Conservation (phyloP, 2,888 invertebrate species). For the Cynaeus angustus region DNA sequence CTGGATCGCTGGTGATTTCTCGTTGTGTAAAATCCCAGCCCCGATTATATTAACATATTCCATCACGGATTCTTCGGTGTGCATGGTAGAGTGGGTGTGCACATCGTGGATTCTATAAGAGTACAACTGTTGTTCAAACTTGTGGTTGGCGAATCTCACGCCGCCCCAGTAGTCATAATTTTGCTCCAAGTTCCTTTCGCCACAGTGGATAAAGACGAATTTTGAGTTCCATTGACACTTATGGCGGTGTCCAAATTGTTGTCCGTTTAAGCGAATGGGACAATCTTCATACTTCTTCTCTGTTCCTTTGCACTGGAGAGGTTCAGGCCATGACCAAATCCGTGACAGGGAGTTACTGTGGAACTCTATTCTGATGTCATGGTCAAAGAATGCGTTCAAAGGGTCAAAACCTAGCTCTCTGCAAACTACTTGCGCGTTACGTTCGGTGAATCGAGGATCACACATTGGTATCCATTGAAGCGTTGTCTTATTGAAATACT, state of each 20-base stretch:
- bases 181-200: slow-evolving; percentile 78
- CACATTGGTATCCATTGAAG: slow-evolving; percentile 98
- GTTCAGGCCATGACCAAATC: slow-evolving; percentile 97
- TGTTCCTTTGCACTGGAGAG: slow-evolving; percentile 86
- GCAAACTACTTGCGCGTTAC: slow-evolving; percentile 98
- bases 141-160: slow-evolving; percentile 90
- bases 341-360: slow-evolving; percentile 90
- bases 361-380: slow-evolving; percentile 89
- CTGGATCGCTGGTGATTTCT: slow-evolving; percentile 94
- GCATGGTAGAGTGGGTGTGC: slow-evolving; percentile 82
- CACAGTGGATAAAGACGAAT: slow-evolving; percentile 96
- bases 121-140: slow-evolving; percentile 91
- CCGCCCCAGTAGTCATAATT: slow-evolving; percentile 95
- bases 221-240: slow-evolving; percentile 92
- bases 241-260: slow-evolving; percentile 88
- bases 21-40: slow-evolving; percentile 96
- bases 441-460: slow-evolving; percentile 94
- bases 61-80: slow-evolving; percentile 83
- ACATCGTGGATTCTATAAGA: slow-evolving; percentile 88
- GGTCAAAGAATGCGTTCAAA: slow-evolving; percentile 90
- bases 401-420: slow-evolving; percentile 92
- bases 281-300: slow-evolving; percentile 88
- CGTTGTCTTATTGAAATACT: slow-evolving; percentile 96
- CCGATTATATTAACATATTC: slow-evolving; percentile 89
- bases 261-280: slow-evolving; percentile 91